phyloP scores from a whole-genome alignment of 2,113 vertebrate genomes.

The Mesitornis unicolor region DNA sequence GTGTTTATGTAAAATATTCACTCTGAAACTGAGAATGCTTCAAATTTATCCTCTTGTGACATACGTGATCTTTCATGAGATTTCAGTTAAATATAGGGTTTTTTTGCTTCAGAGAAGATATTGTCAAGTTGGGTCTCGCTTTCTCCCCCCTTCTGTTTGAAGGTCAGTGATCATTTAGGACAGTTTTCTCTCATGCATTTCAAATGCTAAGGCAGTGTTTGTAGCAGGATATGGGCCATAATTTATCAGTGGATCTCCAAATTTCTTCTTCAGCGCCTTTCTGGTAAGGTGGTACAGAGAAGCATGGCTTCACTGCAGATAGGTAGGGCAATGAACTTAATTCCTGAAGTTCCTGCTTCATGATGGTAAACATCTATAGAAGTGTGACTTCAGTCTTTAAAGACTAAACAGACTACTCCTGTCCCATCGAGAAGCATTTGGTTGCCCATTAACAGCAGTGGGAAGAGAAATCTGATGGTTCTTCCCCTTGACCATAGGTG shows the following conservation, averaged over 20 bases:
- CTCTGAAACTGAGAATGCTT: constrained; percentile 50
- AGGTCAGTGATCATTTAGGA: constrained; percentile 48
- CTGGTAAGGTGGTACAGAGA: background rate
- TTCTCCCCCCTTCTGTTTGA: constrained; percentile 13
- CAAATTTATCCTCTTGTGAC: constrained; percentile 44
- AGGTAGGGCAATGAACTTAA: no score
- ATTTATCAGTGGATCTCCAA: background rate
- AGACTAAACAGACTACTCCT: background rate
- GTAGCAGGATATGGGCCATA: background rate
- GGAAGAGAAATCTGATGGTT: background rate
- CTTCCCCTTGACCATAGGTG: background rate
- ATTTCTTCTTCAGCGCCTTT: background rate
- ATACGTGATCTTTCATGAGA: constrained; percentile 16
- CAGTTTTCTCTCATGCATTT: background rate
- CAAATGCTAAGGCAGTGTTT: background rate
- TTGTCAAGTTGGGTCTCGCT: background rate
- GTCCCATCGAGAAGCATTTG: background rate
- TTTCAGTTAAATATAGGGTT: background rate
- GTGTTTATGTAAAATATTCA: constrained; percentile 60
- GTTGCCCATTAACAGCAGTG: background rate
- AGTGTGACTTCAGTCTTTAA: rapidly evolving
- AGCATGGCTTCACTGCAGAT: background rate
- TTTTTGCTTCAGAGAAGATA: background rate
- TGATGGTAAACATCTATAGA: background rate
- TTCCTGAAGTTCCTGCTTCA: rapidly evolving